These are phyloP conservation scores for Porites lobata DNA, from an alignment of 92 coral and sea anemone species.

Conservation along the genomic window DNA sequence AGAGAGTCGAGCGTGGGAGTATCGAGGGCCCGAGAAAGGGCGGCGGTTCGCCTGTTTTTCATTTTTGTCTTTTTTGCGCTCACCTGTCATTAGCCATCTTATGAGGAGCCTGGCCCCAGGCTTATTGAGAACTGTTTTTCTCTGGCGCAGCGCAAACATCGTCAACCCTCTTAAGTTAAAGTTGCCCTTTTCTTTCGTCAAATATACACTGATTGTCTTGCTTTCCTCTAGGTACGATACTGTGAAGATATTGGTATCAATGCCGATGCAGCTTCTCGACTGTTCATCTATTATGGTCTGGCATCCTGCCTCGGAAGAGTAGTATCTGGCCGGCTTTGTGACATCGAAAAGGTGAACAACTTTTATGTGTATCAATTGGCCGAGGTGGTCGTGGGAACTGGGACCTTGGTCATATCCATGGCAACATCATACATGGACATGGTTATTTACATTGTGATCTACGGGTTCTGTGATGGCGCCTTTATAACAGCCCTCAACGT, in stretches of 20 bases:
- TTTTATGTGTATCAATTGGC: constrained; percentile 52
- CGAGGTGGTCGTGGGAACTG: constrained; percentile 38
- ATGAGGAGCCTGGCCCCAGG: too few species aligned
- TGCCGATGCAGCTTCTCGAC: constrained; percentile 30
- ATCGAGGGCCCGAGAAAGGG: too few species aligned
- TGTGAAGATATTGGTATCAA: constrained; percentile 39
- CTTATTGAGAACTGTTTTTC: too few species aligned
- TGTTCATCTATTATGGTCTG: constrained; percentile 26
- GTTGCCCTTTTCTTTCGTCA: neutral
- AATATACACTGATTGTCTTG: neutral
- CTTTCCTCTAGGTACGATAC: constrained; percentile 19
- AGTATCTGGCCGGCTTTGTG: constrained; percentile 38
- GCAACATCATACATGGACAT: constrained; percentile 28
- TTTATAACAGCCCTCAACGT: constrained; percentile 27
- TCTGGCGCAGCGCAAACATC: too few species aligned
- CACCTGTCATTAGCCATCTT: too few species aligned
- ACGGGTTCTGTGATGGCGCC: constrained; percentile 40
- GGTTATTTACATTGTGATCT: constrained; percentile 21
- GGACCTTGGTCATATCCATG: constrained; percentile 2
- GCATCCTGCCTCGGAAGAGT: constrained; percentile 38
- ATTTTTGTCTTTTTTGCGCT: too few species aligned
- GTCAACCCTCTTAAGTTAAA: too few species aligned
- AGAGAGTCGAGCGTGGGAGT: too few species aligned
- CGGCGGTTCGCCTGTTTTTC: too few species aligned
- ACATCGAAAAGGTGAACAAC: constrained; percentile 17